These are phyloP conservation scores for Drosophila albomicans DNA, from an alignment of 1,140 invertebrate species.

Conservation along the genomic window DNA sequence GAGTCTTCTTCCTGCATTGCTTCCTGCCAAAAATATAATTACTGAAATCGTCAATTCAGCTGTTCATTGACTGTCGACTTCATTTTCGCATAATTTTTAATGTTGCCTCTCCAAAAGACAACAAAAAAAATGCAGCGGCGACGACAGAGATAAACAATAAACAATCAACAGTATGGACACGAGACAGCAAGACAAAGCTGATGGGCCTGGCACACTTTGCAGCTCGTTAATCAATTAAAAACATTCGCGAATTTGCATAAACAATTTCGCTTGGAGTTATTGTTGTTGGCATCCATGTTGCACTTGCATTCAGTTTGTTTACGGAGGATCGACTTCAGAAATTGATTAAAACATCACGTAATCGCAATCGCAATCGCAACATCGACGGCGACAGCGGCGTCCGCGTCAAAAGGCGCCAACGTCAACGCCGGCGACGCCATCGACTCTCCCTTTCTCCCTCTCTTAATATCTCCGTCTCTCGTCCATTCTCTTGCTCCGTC, in stretches of 20 bases:
- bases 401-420: conserved; percentile 52
- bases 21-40: too few relatives aligned
- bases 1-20: too few relatives aligned
- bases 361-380: conserved; percentile 55
- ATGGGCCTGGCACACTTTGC: conserved; percentile 53
- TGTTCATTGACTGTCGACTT: conserved; percentile 1
- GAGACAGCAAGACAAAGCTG: conserved; percentile 5
- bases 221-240: conserved; percentile 71
- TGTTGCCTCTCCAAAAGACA: conserved; percentile 2
- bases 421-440: conserved; percentile 25
- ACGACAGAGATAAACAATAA: conserved; percentile 23
- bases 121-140: not conserved
- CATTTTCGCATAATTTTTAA: conserved; percentile 17
- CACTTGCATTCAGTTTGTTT: conserved; percentile 63
- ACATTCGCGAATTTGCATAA: conserved; percentile 71
- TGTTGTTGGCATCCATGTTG: conserved; percentile 54
- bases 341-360: conserved; percentile 82
- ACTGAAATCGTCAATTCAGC: not conserved
- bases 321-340: conserved; percentile 37
- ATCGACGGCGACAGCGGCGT: conserved; percentile 20
- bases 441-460: not conserved
- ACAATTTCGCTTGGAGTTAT: conserved; percentile 42
- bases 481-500: not conserved
- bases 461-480: not conserved
- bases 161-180: conserved; percentile 7